Evolutionary conservation across 2,797 vertebrate genomes (phyloP).

Genomic region (Mallotus villosus): DNA sequence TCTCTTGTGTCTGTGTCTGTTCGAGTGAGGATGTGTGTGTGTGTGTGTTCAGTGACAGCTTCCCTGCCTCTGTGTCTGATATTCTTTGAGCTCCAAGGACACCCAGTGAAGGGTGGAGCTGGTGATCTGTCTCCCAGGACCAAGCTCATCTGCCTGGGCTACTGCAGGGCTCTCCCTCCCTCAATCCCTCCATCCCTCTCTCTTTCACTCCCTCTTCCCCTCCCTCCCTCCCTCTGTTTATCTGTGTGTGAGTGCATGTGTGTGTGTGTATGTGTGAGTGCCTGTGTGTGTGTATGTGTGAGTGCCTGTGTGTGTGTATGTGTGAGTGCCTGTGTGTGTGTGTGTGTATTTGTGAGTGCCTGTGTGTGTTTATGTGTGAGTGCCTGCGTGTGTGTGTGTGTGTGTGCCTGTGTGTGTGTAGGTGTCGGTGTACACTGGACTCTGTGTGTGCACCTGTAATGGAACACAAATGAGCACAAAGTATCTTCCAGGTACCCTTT

Average conservation of each 20-base stretch:
- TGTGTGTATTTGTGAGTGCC: too few relatives aligned
- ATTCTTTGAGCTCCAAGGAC: slow-evolving; percentile 66
- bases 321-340: not conserved
- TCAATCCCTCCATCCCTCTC: not conserved
- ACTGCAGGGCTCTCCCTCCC: slow-evolving; percentile 34
- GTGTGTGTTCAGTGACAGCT: slow-evolving; percentile 47
- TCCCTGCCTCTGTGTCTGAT: slow-evolving; percentile 44
- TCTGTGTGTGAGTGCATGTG: not conserved
- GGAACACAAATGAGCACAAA: too few relatives aligned
- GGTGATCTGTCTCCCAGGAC: slow-evolving; percentile 72
- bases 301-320: not conserved
- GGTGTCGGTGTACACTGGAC: too few relatives aligned
- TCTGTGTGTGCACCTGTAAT: too few relatives aligned
- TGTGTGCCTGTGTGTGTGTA: not conserved
- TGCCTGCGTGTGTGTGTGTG: not conserved
- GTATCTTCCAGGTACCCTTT: too few relatives aligned
- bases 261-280: not conserved
- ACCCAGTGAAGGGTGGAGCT: slow-evolving; percentile 62
- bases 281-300: not conserved
- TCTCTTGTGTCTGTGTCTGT: not conserved
- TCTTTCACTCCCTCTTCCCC: too few relatives aligned
- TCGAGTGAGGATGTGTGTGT: not conserved
- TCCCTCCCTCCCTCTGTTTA: too few relatives aligned
- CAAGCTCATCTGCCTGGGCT: slow-evolving; percentile 55
- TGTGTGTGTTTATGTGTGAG: too few relatives aligned